Base-by-base conservation (phyloP, 2,113 vertebrate genomes). In the Cyanoderma ruficeps region DNA sequence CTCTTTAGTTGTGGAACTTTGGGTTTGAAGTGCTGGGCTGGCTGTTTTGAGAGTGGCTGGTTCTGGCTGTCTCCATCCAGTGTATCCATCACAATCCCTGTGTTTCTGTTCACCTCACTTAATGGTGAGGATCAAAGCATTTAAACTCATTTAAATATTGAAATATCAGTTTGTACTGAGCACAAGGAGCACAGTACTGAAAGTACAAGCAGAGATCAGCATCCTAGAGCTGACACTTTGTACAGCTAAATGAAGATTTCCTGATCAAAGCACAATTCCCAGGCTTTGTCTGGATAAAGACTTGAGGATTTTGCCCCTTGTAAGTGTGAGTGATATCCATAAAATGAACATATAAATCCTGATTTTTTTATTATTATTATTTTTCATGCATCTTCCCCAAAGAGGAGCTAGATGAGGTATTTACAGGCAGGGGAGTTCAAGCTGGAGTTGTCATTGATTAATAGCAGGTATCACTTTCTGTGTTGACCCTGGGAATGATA, bases 391-490 rank as follows among this genome's bases (percentile, higher is more conserved):
- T 82, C 63, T 83, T 76, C 52, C 31, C 57, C 39, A 63, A 49
- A 79, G 87, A 83, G 47, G 31, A 67, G 75, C 70, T 70, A 6
- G 76, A 60, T 90, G 95, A 95, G 90, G 47, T 93, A 92, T 92
- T 95, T 92, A 83, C 78, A 85, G 70, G 15, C 90, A 83, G 67
- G 57, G 82, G 41, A 92, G 90, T 91, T 96, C 84, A 93, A 14
- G 71, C 46, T 57, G 83, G 63, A 93, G 75, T 19, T 94, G 93
- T 80, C 82, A 76, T 42, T 96, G 96, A 91, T 95, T 70, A 94
- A 88, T 91, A 83, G 82, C 79, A 60, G 68, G 37, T 91, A 65
- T 86, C 75, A 53, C 75, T 81, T 89, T 41, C 61, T 81, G 55
- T 46, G 39, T 25, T 91, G 87, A 93, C 91, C 91, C 90, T 69